Evolutionary conservation across 2,113 vertebrate species (phyloP), one percentile per base, ranked within the genome.

Genomic region (Tympanuchus pallidicinctus): DNA sequence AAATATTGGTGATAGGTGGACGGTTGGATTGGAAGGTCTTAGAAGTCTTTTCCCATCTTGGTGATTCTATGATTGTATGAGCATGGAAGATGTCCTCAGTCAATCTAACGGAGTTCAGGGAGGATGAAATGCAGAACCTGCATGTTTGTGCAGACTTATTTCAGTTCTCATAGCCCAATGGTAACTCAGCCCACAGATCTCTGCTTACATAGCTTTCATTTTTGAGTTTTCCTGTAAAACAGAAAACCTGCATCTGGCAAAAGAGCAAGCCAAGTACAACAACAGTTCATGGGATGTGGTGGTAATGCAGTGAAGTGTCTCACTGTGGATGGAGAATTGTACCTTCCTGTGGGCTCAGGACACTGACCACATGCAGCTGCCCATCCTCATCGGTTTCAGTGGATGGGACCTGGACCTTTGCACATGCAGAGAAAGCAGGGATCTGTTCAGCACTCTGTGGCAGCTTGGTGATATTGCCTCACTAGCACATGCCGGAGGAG

Each of bases 161-260:
- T 61, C 71, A 88, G 13, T 50, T 88, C 86, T 69, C 76, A 42
- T 85, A n/a, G 54, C 57, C 42, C 88, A 70, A 70, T 18, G 57
- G 70, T 91, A 94, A 90, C 90, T 84, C 36, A 77, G 78, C 63
- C 87, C 0, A 0, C 93, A 91, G 93, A 94, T 92, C 32, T 32
- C 60, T 69, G 17, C 86, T 88, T 1, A 32, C 81, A 76, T 88
- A 48, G 63, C 67, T 97, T 91, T 94, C 8, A 77, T 88, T 94
- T 92, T 73, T 61, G 82, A 93, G n/a, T 71, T 63, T 36, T 88
- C 52, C 56, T 95, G 91, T 90, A 72, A 88, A 93, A 50, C 57
- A 79, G 60, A 88, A 82, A 86, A 61, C 8, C 52, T 81, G 83
- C 89, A 93, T 95, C 85, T 95, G 92, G 80, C 82, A 76, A 74